Evolutionary conservation across 2,888 invertebrate genomes (phyloP).

Genomic region (Amphimallon solstitiale): DNA sequence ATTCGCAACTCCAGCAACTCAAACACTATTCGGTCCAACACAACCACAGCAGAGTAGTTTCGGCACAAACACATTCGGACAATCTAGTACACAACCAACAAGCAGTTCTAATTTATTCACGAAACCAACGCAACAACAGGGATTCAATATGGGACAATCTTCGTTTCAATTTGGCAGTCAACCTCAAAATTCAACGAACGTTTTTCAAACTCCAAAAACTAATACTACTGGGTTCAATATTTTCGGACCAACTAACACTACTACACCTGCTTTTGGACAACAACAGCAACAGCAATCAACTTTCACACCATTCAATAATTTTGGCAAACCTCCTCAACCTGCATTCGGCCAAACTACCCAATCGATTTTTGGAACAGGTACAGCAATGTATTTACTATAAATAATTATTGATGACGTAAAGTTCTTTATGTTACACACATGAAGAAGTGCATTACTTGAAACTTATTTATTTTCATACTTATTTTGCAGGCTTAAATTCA

Average conservation of each 20-base stretch:
- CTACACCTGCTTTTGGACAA: conserved; percentile 57
- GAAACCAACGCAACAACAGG: conserved; percentile 63
- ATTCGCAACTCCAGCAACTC: conserved; percentile 38
- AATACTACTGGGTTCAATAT: conserved; percentile 39
- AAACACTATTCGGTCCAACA: conserved; percentile 48
- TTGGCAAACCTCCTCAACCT: conserved; percentile 53
- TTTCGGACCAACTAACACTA: conserved; percentile 44
- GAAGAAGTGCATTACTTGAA: too few relatives aligned
- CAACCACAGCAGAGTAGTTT: conserved; percentile 51
- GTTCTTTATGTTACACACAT: too few relatives aligned
- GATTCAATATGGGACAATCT: conserved; percentile 56
- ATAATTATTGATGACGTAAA: too few relatives aligned
- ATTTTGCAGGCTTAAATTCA: conserved; percentile 40
- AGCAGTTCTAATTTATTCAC: conserved; percentile 60
- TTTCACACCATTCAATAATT: conserved; percentile 46
- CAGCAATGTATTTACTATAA: too few relatives aligned
- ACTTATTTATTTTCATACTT: too few relatives aligned
- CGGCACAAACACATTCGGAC: conserved; percentile 56
- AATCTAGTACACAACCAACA: conserved; percentile 52
- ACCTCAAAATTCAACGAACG: conserved; percentile 40
- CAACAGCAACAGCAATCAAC: conserved; percentile 56
- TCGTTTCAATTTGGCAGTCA: conserved; percentile 60
- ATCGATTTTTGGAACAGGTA: conserved; percentile 47
- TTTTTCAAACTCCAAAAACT: conserved; percentile 36
- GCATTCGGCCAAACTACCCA: conserved; percentile 49